Evolutionary conservation across 2,888 invertebrate species (phyloP).

Genomic region (Tipula vernalis): DNA sequence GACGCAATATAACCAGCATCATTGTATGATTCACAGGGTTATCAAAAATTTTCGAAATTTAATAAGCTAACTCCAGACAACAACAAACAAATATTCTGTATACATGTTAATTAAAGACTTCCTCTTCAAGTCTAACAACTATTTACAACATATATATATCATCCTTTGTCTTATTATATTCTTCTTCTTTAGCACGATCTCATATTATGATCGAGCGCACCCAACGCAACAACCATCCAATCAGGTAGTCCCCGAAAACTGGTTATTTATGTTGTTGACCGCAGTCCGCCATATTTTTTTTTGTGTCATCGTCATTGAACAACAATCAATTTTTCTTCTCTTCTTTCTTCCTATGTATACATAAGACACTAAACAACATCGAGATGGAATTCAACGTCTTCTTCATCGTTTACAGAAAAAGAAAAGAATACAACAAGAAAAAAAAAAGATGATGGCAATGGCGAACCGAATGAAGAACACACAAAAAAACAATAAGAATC

Average conservation of each 20-base stretch:
- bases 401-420: background rate
- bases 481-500: background rate
- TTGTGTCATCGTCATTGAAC: background rate
- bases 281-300: slow-evolving; percentile 8
- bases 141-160: background rate
- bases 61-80: background rate
- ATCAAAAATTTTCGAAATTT: background rate
- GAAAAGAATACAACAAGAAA: background rate
- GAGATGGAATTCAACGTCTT: background rate
- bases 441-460: background rate
- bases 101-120: background rate
- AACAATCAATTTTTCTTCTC: slow-evolving; percentile 1
- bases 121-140: background rate
- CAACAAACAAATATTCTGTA: background rate
- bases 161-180: background rate
- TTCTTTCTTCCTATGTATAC: background rate
- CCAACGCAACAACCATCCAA: background rate
- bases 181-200: background rate
- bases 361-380: background rate
- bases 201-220: background rate
- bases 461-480: background rate
- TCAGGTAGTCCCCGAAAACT: background rate
- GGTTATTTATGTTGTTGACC: slow-evolving; percentile 5
- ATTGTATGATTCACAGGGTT: background rate
- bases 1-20: background rate